These are phyloP conservation scores for Drosophila albomicans DNA, from an alignment of 1,140 invertebrate genomes.

Conservation along the genomic window DNA sequence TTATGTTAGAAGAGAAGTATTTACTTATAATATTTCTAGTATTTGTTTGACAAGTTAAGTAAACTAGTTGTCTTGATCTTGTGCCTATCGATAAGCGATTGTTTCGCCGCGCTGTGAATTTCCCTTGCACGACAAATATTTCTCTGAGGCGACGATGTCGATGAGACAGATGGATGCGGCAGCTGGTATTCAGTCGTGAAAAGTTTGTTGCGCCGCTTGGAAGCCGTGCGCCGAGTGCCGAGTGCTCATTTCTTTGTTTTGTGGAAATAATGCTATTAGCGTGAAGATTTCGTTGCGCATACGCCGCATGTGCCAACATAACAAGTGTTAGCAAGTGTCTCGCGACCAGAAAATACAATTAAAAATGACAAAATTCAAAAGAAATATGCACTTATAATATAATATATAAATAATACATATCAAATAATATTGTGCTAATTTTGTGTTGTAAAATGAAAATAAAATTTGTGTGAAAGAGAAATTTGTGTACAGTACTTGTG, in stretches of 20 bases:
- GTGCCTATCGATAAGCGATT: constrained; percentile 62
- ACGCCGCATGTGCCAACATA: constrained; percentile 65
- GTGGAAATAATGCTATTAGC: constrained; percentile 52
- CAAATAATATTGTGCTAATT: constrained; percentile 1
- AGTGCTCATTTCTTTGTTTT: constrained; percentile 38
- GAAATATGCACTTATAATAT: constrained; percentile 1
- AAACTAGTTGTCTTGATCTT: background rate
- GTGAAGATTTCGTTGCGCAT: constrained; percentile 56
- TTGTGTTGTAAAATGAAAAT: constrained; percentile 4
- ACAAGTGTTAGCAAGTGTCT: constrained; percentile 58
- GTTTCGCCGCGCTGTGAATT: constrained; percentile 18
- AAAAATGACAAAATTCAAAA: constrained; percentile 41
- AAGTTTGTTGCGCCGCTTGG: constrained; percentile 67
- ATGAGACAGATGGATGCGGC: constrained; percentile 24
- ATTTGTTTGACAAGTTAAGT: background rate
- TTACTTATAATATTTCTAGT: too few species aligned
- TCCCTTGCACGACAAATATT: constrained; percentile 58
- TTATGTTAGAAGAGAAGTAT: too few species aligned
- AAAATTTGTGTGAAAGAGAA: background rate
- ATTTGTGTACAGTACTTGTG: background rate
- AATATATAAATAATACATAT: constrained; percentile 12
- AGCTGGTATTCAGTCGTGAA: constrained; percentile 66
- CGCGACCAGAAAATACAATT: constrained; percentile 33
- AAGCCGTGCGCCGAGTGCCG: constrained; percentile 59
- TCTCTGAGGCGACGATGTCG: constrained; percentile 28